Conservation (phyloP, 2,888 invertebrate genomes). For the Chrysopilus asiliformis region DNA sequence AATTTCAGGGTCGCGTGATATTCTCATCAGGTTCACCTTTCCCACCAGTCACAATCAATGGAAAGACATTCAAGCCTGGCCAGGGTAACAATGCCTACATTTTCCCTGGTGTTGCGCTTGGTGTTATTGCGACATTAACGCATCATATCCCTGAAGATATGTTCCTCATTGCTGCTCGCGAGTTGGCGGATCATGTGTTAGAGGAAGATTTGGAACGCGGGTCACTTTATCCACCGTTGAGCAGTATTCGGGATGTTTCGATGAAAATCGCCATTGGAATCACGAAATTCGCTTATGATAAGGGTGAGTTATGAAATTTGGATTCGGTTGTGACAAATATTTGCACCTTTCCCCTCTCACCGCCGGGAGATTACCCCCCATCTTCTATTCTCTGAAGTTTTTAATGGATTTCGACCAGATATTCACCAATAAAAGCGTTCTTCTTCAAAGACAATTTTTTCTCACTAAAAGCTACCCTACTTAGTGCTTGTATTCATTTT, state of each 20-base stretch:
- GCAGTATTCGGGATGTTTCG: constrained; percentile 74
- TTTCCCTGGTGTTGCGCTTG: constrained; percentile 91
- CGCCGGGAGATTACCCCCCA: too few species aligned
- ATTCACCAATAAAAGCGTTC: too few species aligned
- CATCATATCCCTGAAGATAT: constrained; percentile 88
- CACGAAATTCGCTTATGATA: constrained; percentile 77
- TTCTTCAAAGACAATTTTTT: too few species aligned
- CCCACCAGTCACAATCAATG: constrained; percentile 64
- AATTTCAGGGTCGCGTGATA: constrained; percentile 69
- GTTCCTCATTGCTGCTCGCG: constrained; percentile 90
- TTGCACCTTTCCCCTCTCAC: too few species aligned
- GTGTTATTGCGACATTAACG: constrained; percentile 81
- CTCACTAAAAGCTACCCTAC: too few species aligned
- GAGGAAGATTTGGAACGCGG: constrained; percentile 71
- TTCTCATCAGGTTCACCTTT: constrained; percentile 97
- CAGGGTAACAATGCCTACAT: constrained; percentile 98
- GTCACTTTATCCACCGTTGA: constrained; percentile 84
- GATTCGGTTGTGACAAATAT: too few species aligned
- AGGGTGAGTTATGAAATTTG: too few species aligned
- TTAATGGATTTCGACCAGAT: too few species aligned
- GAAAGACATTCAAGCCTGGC: constrained; percentile 74
- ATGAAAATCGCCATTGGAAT: constrained; percentile 78
- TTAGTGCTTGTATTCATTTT: too few species aligned
- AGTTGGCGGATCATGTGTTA: constrained; percentile 66
- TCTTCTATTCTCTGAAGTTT: too few species aligned